These are phyloP conservation scores for Eurytoma californica DNA, from an alignment of 2,888 invertebrate genomes.

Conservation along the genomic window DNA sequence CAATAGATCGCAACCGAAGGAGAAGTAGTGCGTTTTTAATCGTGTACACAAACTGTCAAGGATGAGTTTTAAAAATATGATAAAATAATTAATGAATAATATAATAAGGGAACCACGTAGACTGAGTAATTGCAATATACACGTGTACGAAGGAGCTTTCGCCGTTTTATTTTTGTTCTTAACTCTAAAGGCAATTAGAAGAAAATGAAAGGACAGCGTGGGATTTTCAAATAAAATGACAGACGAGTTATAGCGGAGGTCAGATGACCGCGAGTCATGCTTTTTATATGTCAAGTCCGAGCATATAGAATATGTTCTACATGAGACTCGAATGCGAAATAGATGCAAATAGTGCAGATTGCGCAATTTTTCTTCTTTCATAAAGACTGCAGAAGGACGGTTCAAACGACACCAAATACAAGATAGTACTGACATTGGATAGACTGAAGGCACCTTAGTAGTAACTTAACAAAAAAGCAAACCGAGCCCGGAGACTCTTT, in stretches of 20 bases:
- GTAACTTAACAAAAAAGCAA: conserved; percentile 69
- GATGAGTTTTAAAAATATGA: conserved; percentile 56
- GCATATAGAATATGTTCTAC: conserved; percentile 22
- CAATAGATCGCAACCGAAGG: conserved; percentile 42
- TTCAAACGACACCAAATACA: conserved; percentile 76
- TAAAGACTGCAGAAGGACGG: conserved; percentile 73
- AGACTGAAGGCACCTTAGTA: conserved; percentile 75
- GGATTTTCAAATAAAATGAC: conserved; percentile 31
- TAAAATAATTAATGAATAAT: conserved; percentile 59
- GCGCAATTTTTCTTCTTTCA: conserved; percentile 53
- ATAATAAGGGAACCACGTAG: conserved; percentile 73
- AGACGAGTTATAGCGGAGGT: too few species aligned
- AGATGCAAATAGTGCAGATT: conserved; percentile 50
- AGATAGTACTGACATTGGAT: conserved; percentile 76
- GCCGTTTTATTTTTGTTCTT: conserved; percentile 64
- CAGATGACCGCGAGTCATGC: too few species aligned
- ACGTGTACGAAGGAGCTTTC: conserved; percentile 66
- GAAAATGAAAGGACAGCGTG: conserved; percentile 25
- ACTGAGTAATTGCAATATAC: conserved; percentile 75
- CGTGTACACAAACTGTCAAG: conserved; percentile 33
- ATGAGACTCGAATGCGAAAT: not conserved
- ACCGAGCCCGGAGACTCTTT: conserved; percentile 44
- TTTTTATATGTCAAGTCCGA: conserved; percentile 6
- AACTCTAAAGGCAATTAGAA: not conserved
- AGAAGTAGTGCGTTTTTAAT: conserved; percentile 43